Base-by-base conservation (phyloP, 2,888 invertebrate genomes). In the Nezara viridula region DNA sequence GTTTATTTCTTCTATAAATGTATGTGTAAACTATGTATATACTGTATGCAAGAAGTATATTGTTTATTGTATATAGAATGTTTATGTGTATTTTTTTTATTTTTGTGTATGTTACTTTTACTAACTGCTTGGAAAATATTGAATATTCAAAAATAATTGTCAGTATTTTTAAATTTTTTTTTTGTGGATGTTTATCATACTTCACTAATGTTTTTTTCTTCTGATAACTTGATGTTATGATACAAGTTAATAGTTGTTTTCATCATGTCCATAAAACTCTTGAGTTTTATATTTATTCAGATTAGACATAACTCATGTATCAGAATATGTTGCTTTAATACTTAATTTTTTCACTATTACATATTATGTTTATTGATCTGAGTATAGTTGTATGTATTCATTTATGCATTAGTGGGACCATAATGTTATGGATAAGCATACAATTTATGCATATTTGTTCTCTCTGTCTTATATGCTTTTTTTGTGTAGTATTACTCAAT, bases 401-500 rank as follows among this genome's bases (percentile, higher is more conserved):
- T 81, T 81, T 81, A n/a, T 81, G 27, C 40, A 77, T 40, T 77
- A 81, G 81, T 81, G 81, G 81, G 81, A 81, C 81, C 81, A 81
- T 81, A 32, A 44, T 81, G 44, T 44, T 14, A 81, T 81, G 44
- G 81, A 24, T 81, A 77, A 77, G 44, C 44, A 44, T 37, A 81
- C 4, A 81, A 24, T 81, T 40, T 44, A 44, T 81, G 44, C 60
- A 66, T 32, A 66, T 66, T 10, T 24, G n/a, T 32, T 81, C 44
- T 77, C 21, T 7, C 37, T 77, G 40, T 40, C 77, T 14, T 32
- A 7, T 21, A 77, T 40, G 21, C 77, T 24, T 81, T 40, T n/a
- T 81, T 24, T 81, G 24, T n/a, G 19, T 81, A 14, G 81, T 24
- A 81, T 44, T n/a, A 44, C 40, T 40, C 40, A n/a, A 44, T 12